Base-by-base conservation (phyloP, 2,888 invertebrate species). In the Cheilosia scutellata region DNA sequence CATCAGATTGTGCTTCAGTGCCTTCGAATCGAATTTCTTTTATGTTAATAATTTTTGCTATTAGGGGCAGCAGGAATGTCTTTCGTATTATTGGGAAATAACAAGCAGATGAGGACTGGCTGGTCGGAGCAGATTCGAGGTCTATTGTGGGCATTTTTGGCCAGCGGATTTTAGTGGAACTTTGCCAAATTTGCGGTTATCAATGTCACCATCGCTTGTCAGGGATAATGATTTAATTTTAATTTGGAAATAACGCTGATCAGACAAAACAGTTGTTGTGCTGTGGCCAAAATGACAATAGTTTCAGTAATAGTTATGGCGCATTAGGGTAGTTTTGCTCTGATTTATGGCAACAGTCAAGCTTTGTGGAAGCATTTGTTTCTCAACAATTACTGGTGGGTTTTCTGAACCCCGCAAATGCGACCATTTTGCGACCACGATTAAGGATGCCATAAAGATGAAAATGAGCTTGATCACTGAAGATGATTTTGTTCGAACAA, bases 21-120 rank as follows among this genome's bases (percentile, higher is more conserved):
- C 31, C 27, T 49, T 65, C 51, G 29, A 77, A 65, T 76, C 51
- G 68, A 68, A 68, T 75, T 75, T 16, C 33, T 53, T 75, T 79
- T 70, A 44, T 62, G 62, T 62, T 11, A 44, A 44, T 62, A 62
- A 44, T 31, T 62, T 44, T 44, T 31, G 13, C 44, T 29, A 11
- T 13, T 44, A 44, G 7, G 4, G 4, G 5, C 5, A 29, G 16
- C 29, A 44, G 27, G 13, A 47, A 47, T 29, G 42, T 5, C 11
- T 62, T 9, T 20, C 11, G 16, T 9, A 16, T 13, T 13, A 44
- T 57, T 60, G 42, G 16, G 44, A 62, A 44, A 62, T 47, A 47
- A 20, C 29, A 62, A 63, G 42, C 27, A 27, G 20, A 37, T 20
- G 33, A 25, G 7, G 9, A 7, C 11, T 11, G 37, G 9, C 11